Base-by-base conservation (phyloP, 2,113 vertebrate species). In the Cisticola juncidis region DNA sequence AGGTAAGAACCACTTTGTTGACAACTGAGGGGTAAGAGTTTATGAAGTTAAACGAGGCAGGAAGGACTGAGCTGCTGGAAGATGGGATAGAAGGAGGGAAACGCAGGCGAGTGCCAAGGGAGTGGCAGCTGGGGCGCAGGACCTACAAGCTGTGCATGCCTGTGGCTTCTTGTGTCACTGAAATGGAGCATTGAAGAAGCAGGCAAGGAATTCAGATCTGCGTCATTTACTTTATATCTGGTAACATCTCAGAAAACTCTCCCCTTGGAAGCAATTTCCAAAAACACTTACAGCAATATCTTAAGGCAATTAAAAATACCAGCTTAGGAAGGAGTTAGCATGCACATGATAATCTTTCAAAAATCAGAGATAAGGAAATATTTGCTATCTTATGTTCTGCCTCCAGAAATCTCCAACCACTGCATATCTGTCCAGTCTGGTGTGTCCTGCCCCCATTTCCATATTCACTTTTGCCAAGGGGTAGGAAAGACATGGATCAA, bases 121-220 rank as follows among this genome's bases (percentile, higher is more conserved):
- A 90, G 78, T 47, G 89, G 84, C 72, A 91, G 62, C 70, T 65
- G 45, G 19, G 24, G 33, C n/a, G 50, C 42, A 61, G 57, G 38
- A 81, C 16, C 35, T 38, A 33, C 14, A 60, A 86, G 66, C 42
- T 40, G 25, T 77, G 62, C 71, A n/a, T 96, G 56, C 68, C 77
- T 95, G 88, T 94, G 92, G 94, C 61, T 89, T 88, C 36, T 51
- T 31, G 23, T 78, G 86, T 92, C 87, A 78, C 38, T 21, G 36
- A n/a, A 83, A 70, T 10, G 5, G 42, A 0, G 0, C 26, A 47
- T 54, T 17, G 77, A 80, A 92, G 66, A 28, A 50, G 14, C 47
- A 88, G 84, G 54, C 53, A 50, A 77, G 61, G 84, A 91, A 88
- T 82, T 87, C 70, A 82, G 42, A 33, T 62, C 42, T 83, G 74